Evolutionary conservation across 2,113 vertebrate genomes (phyloP).

Genomic region (Cephalopholis sonnerati): DNA sequence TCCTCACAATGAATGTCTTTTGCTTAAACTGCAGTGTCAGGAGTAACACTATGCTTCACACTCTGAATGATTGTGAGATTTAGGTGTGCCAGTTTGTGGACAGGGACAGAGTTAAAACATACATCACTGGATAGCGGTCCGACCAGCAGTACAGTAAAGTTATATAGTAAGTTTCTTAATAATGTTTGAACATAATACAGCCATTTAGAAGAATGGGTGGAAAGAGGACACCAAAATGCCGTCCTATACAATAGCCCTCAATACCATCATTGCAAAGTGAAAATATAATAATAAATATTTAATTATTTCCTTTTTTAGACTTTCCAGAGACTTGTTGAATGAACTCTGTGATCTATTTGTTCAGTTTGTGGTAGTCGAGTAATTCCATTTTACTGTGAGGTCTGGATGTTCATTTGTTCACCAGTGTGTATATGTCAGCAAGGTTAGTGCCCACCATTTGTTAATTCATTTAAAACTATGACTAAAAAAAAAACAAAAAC

Average conservation of each 20-base stretch:
- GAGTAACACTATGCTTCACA: slow-evolving; percentile 20
- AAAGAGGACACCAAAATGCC: background rate
- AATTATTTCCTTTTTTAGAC: no score
- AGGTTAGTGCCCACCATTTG: no score
- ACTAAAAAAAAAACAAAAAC: no score
- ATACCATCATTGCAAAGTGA: no score
- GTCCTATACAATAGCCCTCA: background rate
- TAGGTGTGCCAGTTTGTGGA: slow-evolving; percentile 14
- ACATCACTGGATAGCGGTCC: background rate
- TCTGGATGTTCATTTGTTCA: background rate
- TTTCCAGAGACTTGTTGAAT: no score
- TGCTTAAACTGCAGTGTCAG: slow-evolving; percentile 51
- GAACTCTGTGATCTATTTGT: no score
- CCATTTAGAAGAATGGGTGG: background rate
- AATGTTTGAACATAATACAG: background rate
- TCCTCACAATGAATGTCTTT: slow-evolving; percentile 49
- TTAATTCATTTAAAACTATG: background rate
- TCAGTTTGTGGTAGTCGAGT: no score
- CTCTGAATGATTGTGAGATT: slow-evolving; percentile 40
- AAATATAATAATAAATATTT: no score
- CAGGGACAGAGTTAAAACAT: slow-evolving; percentile 22
- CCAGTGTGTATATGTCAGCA: background rate
- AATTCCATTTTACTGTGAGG: background rate
- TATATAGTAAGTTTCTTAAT: background rate
- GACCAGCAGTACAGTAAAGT: background rate